phyloP scores from a whole-genome alignment of 2,797 vertebrate genomes.

The Melanotaenia parkinsoni region DNA sequence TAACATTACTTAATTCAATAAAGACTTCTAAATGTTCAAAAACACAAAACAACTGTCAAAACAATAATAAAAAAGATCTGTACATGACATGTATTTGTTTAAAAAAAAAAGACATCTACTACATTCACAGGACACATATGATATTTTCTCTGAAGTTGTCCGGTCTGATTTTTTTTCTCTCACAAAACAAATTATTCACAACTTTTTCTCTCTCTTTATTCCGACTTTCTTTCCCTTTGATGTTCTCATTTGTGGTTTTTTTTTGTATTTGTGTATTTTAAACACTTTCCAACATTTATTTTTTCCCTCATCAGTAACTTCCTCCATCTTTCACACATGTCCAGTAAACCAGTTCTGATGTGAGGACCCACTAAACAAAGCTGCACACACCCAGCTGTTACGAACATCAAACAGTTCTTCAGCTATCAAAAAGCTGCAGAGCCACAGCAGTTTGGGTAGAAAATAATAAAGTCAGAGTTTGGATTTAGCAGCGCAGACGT shows the following conservation, averaged over 20 bases:
- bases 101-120: not conserved
- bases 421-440: constrained; percentile 36
- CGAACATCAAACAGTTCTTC: constrained; percentile 55
- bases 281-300: constrained; percentile 34
- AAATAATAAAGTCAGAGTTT: constrained; percentile 43
- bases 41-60: not conserved
- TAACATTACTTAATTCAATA: not conserved
- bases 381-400: constrained; percentile 59
- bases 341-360: constrained; percentile 37
- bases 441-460: constrained; percentile 34
- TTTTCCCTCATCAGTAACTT: constrained; percentile 23
- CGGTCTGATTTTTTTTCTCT: not conserved
- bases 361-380: constrained; percentile 16
- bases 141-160: not conserved
- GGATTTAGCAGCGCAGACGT: constrained; percentile 45
- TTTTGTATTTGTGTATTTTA: constrained; percentile 22
- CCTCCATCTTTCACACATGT: constrained; percentile 41
- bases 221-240: not conserved
- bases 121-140: not conserved
- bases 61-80: not conserved
- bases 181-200: not conserved
- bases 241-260: not conserved
- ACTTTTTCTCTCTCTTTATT: not conserved
- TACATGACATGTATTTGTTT: not conserved
- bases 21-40: not conserved